Conservation (phyloP, 2,797 vertebrate species). For the Syngnathus rostellatus region DNA sequence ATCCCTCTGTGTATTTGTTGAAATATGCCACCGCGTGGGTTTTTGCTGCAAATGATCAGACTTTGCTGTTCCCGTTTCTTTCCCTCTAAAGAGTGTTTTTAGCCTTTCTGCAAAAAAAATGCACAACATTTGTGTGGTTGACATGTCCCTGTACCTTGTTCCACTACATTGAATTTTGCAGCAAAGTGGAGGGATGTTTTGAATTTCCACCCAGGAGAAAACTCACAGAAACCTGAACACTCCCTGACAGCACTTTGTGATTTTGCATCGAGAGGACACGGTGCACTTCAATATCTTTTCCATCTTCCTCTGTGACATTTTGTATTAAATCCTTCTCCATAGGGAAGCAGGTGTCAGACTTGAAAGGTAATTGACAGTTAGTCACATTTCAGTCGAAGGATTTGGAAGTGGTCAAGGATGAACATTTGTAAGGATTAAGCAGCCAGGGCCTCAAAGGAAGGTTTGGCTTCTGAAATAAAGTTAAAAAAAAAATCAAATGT, state of each 20-base stretch:
- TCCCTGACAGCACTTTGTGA: conserved; percentile 46
- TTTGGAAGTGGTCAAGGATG: conserved; percentile 32
- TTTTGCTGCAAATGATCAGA: conserved; percentile 35
- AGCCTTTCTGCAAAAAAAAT: conserved; percentile 47
- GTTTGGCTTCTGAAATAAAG: too few species aligned
- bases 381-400: conserved; percentile 32
- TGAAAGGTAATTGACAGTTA: conserved; percentile 40
- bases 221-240: conserved; percentile 45
- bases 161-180: background rate
- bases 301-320: conserved; percentile 23
- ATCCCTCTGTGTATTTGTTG: conserved; percentile 18
- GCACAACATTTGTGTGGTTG: conserved; percentile 29
- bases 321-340: conserved; percentile 28
- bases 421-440: conserved; percentile 8
- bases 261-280: conserved; percentile 50
- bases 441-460: too few species aligned
- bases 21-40: conserved; percentile 27
- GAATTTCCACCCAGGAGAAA: conserved; percentile 35
- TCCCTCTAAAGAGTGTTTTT: conserved; percentile 20
- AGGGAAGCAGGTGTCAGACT: conserved; percentile 32
- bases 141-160: conserved; percentile 22
- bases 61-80: conserved; percentile 25
- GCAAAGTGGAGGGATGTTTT: conserved; percentile 29
- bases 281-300: conserved; percentile 44
- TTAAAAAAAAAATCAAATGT: too few species aligned